phyloP scores from a whole-genome alignment of 2,888 invertebrate species.

The Volucella zonaria region DNA sequence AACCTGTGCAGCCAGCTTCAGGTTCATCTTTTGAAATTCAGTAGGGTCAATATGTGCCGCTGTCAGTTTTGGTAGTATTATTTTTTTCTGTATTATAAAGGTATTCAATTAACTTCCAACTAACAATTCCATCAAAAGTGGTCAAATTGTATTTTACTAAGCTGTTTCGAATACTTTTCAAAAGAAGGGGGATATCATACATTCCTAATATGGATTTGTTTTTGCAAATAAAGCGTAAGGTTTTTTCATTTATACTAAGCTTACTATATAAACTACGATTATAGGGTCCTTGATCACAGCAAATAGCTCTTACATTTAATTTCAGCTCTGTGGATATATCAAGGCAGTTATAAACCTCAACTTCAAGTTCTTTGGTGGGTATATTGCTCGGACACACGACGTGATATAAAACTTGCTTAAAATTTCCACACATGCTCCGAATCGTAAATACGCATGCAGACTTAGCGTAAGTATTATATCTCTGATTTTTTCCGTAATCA shows the following conservation, averaged over 20 bases:
- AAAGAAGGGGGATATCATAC: neutral
- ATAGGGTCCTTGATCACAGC: slow-evolving; percentile 14
- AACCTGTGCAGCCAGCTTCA: too few species aligned
- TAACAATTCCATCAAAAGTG: neutral
- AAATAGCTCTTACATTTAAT: slow-evolving; percentile 19
- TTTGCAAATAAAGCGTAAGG: neutral
- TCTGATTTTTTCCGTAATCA: too few species aligned
- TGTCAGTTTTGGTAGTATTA: neutral
- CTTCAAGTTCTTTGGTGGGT: slow-evolving; percentile 20
- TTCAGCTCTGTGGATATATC: slow-evolving; percentile 3
- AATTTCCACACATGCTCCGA: too few species aligned
- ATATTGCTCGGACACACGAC: too few species aligned
- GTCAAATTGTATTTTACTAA: too few species aligned
- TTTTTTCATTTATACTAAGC: neutral
- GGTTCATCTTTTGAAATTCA: too few species aligned
- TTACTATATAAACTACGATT: slow-evolving; percentile 6
- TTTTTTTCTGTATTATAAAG: neutral
- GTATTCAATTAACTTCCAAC: neutral
- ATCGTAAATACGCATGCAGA: too few species aligned
- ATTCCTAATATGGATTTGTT: neutral
- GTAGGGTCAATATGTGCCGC: too few species aligned
- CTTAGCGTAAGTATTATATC: too few species aligned
- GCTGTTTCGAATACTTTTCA: neutral
- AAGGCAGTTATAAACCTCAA: slow-evolving; percentile 1
- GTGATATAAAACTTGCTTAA: too few species aligned